Evolutionary conservation across 2,113 vertebrate species (phyloP).

Genomic region (Toxotes jaculatrix): DNA sequence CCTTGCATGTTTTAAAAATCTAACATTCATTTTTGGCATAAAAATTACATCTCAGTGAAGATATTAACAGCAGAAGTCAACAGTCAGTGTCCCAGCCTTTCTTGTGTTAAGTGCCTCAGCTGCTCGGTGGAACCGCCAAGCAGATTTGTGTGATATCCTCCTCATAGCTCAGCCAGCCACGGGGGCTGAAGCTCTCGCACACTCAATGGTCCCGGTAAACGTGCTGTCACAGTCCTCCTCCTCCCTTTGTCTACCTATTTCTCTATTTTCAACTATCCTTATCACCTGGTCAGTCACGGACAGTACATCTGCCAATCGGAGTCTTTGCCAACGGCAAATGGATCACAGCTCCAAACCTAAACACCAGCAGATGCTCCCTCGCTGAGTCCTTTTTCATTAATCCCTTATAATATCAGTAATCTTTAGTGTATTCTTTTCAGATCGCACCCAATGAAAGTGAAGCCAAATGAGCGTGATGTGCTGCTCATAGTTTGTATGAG

Average conservation of each 20-base stretch:
- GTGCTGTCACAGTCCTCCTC: neutral
- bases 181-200: neutral
- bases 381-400: slow-evolving; percentile 24
- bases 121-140: slow-evolving; percentile 14
- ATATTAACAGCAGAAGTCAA: slow-evolving; percentile 24
- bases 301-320: neutral
- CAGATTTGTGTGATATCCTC: slow-evolving; percentile 24
- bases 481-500: neutral
- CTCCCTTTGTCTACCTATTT: neutral
- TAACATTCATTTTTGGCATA: neutral
- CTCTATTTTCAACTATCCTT: neutral
- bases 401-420: slow-evolving; percentile 38
- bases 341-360: slow-evolving; percentile 1
- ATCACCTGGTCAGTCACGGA: slow-evolving; percentile 30
- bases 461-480: slow-evolving; percentile 40
- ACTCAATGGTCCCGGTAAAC: neutral
- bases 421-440: slow-evolving; percentile 26
- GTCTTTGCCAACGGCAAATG: neutral
- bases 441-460: slow-evolving; percentile 20
- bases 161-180: slow-evolving; percentile 6
- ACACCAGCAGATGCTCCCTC: slow-evolving; percentile 20
- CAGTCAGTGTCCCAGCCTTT: neutral
- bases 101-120: slow-evolving; percentile 46
- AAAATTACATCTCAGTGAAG: neutral
- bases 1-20: neutral